Evolutionary conservation across 1,140 invertebrate species (phyloP), one percentile per base, ranked within the genome.

Genomic region (Pseudomyrmex flavicornis): DNA sequence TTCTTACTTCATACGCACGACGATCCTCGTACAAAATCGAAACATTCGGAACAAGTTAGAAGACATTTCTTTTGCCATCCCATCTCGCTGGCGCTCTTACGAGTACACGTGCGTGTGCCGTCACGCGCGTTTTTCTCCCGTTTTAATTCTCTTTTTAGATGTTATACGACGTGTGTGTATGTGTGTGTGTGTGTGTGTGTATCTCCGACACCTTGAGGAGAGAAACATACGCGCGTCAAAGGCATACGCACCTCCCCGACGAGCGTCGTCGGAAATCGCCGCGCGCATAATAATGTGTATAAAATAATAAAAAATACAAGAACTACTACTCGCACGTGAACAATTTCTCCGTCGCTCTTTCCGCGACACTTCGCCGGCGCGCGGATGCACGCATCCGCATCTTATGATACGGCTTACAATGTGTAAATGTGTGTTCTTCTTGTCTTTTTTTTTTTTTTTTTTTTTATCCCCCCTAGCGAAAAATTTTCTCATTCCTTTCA

Each of bases 21-120:
- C 85, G 87, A 72, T 59, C 82, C 83, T 87, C 83, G 70, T 52
- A 83, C 88, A 59, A 88, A 86, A 66, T 80, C 84, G 80, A 87
- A 86, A 88, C 83, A 83, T 77, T 86, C 69, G 75, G 88, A 89
- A 88, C 90, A 88, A 79, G 86, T 90, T 83, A 85, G 79, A 85
- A 91, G 87, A 90, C 88, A 90, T 85, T 85, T 85, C 82, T 85
- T 91, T 91, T 91, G 88, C 88, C 88, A 90, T 92, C 90, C 85
- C 90, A 72, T 77, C 65, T 85, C n/a, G 70, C 86, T 73, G 65
- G 70, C 56, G 54, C 66, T 61, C 46, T 59, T 17, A 10, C 61
- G 35, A 22, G 2, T 72, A 65, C 56, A 35, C 59, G 58, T 79
- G 72, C 82, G 68, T 54, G 77, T 65, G 61, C 85, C 59, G 54